Evolutionary conservation across 2,797 vertebrate genomes (phyloP).

Genomic region (Borostomias antarcticus): DNA sequence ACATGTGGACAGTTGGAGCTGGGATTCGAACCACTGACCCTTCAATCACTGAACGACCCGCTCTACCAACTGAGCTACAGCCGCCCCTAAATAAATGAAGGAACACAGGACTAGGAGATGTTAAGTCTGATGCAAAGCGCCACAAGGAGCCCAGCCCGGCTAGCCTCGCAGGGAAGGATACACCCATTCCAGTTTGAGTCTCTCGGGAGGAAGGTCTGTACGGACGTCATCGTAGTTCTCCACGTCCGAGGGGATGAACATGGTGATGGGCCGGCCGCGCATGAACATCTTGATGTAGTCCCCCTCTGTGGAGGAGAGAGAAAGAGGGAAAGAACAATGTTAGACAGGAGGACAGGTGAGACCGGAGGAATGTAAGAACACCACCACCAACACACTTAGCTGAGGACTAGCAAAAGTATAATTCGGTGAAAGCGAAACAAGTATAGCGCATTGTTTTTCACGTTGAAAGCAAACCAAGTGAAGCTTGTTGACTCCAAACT

Average conservation of each 20-base stretch:
- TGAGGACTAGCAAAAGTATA: too few species aligned
- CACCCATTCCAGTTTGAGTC: slow-evolving; percentile 98
- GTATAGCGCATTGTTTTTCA: background rate
- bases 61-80: too few species aligned
- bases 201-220: slow-evolving; percentile 91
- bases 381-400: background rate
- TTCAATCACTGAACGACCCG: too few species aligned
- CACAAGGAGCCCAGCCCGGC: background rate
- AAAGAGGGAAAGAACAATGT: background rate
- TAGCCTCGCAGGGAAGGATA: slow-evolving; percentile 82
- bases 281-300: slow-evolving; percentile 99
- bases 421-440: background rate
- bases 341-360: too few species aligned
- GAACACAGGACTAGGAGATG: too few species aligned
- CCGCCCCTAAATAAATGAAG: too few species aligned
- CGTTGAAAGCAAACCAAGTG: background rate
- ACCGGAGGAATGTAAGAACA: too few species aligned
- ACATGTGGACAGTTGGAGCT: too few species aligned
- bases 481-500: background rate
- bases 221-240: slow-evolving; percentile 92
- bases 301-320: slow-evolving; percentile 80
- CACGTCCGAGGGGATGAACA: slow-evolving; percentile 96
- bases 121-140: background rate
- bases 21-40: too few species aligned
- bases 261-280: slow-evolving; percentile 97